phyloP scores from a whole-genome alignment of 2,113 vertebrate genomes.

The Neotoma lepida region DNA sequence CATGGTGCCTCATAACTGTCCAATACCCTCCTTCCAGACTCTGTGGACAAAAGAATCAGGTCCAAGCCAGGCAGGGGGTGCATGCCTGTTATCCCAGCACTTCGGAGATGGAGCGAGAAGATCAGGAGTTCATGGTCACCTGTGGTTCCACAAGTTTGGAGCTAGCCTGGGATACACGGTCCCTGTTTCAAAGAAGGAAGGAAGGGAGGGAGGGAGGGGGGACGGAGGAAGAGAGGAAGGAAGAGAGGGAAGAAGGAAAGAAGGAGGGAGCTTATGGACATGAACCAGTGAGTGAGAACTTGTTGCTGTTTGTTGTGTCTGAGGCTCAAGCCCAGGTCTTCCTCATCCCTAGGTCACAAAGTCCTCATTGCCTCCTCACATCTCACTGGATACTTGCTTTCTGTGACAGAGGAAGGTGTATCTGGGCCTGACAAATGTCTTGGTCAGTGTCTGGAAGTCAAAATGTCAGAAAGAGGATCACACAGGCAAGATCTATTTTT shows the following conservation, averaged over 20 bases:
- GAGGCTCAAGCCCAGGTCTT: not conserved
- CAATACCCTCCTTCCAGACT: not conserved
- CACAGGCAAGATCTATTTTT: not conserved
- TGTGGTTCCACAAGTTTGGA: not conserved
- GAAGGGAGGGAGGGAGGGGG: not conserved
- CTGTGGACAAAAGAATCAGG: not conserved
- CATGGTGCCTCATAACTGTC: not conserved
- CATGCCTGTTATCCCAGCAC: not conserved
- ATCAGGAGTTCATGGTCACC: not conserved
- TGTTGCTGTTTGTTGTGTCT: not conserved
- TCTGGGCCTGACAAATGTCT: not conserved
- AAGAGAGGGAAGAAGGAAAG: fast-evolving
- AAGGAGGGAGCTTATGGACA: not conserved
- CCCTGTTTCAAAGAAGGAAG: not conserved
- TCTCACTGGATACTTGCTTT: not conserved
- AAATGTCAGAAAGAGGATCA: not conserved
- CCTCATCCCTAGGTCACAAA: not conserved
- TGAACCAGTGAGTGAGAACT: not conserved
- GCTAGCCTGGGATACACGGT: not conserved
- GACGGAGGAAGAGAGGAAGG: fast-evolving
- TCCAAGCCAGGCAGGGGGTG: not conserved
- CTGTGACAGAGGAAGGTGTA: not conserved
- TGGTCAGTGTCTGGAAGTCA: not conserved
- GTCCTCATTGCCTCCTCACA: not conserved
- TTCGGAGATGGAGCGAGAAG: not conserved